These are phyloP conservation scores for Glossophaga mutica DNA, from an alignment of 2,797 vertebrate species.

Conservation along the genomic window DNA sequence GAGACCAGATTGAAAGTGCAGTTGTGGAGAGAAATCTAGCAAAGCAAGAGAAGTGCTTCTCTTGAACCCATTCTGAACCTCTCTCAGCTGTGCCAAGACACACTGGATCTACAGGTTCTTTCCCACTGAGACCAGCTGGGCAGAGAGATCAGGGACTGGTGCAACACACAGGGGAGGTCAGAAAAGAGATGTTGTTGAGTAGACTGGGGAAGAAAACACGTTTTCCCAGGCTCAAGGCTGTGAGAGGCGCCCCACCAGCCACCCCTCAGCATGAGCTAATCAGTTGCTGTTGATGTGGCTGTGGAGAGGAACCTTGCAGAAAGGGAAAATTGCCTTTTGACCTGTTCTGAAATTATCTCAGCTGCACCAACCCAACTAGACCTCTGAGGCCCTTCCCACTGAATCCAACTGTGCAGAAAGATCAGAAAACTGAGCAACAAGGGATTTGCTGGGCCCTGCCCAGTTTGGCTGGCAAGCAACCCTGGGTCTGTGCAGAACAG, in stretches of 20 bases:
- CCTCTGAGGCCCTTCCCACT: neutral
- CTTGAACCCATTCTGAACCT: neutral
- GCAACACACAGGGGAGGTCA: neutral
- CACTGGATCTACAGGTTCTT: neutral
- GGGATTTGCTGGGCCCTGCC: neutral
- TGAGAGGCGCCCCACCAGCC: neutral
- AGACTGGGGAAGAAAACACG: neutral
- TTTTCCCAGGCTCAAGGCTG: neutral
- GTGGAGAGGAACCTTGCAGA: neutral
- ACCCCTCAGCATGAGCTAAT: neutral
- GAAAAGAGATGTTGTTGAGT: neutral
- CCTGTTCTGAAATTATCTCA: neutral
- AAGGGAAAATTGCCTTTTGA: neutral
- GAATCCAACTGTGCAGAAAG: neutral
- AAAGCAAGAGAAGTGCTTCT: neutral
- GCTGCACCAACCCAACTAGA: neutral
- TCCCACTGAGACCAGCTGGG: neutral
- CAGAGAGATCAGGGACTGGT: neutral
- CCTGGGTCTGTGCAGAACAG: neutral
- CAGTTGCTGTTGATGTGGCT: neutral
- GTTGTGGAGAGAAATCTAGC: neutral
- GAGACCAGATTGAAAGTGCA: neutral
- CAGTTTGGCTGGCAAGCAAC: neutral
- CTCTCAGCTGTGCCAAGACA: neutral
- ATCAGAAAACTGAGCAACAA: neutral